A percentile compares a stretch with the other conserved stretches of the same genome.
phyloP scores from a whole-genome alignment of 1,140 invertebrate genomes.

The Drosophila neocordata region DNA sequence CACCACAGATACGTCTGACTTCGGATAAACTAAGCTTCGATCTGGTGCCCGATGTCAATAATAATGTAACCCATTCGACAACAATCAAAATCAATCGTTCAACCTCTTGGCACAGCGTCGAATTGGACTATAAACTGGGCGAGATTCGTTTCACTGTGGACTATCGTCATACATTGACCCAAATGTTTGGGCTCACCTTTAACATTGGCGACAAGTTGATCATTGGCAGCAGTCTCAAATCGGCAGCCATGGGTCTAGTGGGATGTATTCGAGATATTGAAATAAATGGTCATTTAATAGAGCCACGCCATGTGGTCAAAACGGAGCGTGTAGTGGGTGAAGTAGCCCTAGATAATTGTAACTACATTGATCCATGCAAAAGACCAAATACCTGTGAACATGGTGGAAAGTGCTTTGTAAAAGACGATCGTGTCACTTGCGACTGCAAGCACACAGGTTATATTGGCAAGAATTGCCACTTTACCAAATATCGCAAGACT shows the following conservation, averaged over 20 bases:
- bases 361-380: conserved; percentile 94
- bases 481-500: conserved; percentile 93
- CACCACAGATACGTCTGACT: conserved; percentile 87
- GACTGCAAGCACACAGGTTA: conserved; percentile 94
- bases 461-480: conserved; percentile 96
- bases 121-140: conserved; percentile 89
- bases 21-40: conserved; percentile 93
- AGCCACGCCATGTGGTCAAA: conserved; percentile 90
- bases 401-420: conserved; percentile 93
- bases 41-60: conserved; percentile 87
- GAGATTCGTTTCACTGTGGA: conserved; percentile 90
- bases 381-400: conserved; percentile 95
- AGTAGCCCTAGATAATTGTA: conserved; percentile 95
- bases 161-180: conserved; percentile 88
- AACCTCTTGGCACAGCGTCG: conserved; percentile 90
- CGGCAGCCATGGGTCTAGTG: conserved; percentile 88
- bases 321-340: conserved; percentile 92
- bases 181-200: conserved; percentile 86
- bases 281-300: conserved; percentile 90
- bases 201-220: conserved; percentile 86
- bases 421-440: conserved; percentile 93
- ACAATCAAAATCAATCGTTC: conserved; percentile 90
- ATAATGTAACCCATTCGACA: conserved; percentile 89
- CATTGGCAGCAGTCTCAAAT: conserved; percentile 89
- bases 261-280: conserved; percentile 95